phyloP scores from a whole-genome alignment of 2,888 invertebrate genomes.

The Mactromeris polynyma region DNA sequence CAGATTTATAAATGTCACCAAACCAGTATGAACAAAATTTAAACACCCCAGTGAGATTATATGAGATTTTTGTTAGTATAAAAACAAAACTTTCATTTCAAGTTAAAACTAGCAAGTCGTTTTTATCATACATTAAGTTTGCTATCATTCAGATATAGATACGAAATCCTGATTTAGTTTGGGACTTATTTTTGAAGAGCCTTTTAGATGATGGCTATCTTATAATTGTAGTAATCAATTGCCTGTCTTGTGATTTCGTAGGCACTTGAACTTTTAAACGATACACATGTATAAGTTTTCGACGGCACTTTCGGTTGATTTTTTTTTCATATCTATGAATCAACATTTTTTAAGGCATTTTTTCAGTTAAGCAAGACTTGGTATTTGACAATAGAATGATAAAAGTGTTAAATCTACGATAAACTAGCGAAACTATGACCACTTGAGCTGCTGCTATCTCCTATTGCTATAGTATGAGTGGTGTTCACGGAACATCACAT shows the following conservation, averaged over 20 bases:
- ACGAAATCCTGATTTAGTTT: conserved; percentile 42
- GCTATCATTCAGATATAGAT: conserved; percentile 34
- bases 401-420: conserved; percentile 44
- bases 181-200: conserved; percentile 27
- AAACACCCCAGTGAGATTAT: conserved; percentile 59
- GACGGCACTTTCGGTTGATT: conserved; percentile 31
- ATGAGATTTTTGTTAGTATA: conserved; percentile 44
- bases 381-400: conserved; percentile 70
- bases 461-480: neutral
- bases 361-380: conserved; percentile 38
- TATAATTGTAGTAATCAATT: conserved; percentile 29
- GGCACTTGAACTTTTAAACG: conserved; percentile 32
- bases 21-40: conserved; percentile 28
- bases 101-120: conserved; percentile 52
- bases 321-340: conserved; percentile 12
- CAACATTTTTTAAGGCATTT: neutral
- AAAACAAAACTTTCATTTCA: conserved; percentile 65
- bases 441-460: conserved; percentile 31
- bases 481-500: conserved; percentile 21
- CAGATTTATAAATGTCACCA: conserved; percentile 62
- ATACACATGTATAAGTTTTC: neutral
- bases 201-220: conserved; percentile 28
- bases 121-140: conserved; percentile 22
- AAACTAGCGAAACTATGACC: conserved; percentile 38
- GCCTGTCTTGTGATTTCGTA: neutral